Evolutionary conservation across 2,113 vertebrate species (phyloP).

Genomic region (Mesembrinibis cayennensis): DNA sequence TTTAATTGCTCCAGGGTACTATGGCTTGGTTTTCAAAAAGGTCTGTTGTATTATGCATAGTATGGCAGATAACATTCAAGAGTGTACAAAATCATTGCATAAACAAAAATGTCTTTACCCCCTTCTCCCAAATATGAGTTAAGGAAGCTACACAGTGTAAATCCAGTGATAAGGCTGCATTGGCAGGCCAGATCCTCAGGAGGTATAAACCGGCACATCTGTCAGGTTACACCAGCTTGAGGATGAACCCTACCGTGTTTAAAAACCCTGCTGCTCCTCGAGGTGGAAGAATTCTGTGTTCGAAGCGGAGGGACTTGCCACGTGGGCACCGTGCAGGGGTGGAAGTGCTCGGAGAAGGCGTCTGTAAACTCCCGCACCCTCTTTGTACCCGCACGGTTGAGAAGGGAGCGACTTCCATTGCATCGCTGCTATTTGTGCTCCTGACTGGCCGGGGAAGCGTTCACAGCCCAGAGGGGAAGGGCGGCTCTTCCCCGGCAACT

Average conservation of each 20-base stretch:
- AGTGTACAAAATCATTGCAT: slow-evolving; percentile 50
- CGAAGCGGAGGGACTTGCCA: not conserved
- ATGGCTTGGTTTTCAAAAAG: slow-evolving; percentile 57
- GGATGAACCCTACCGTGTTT: not conserved
- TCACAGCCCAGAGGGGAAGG: not conserved
- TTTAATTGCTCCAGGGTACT: slow-evolving; percentile 5
- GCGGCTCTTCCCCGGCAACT: not conserved
- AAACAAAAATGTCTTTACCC: not conserved
- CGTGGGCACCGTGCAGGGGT: rapidly evolving
- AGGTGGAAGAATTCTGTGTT: not conserved
- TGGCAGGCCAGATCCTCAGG: not conserved
- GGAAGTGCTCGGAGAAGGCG: not conserved
- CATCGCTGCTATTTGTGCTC: not conserved
- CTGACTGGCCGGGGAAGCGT: not conserved
- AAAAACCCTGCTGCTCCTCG: not conserved
- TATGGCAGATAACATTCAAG: slow-evolving; percentile 34
- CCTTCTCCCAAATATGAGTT: not conserved
- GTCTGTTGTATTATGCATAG: slow-evolving; percentile 44
- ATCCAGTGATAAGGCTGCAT: slow-evolving; percentile 48
- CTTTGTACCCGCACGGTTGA: not conserved
- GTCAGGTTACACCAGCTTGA: not conserved
- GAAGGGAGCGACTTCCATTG: not conserved
- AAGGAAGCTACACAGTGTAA: slow-evolving; percentile 52
- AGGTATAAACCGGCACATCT: not conserved
- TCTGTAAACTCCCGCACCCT: not conserved